Base-by-base conservation (phyloP, 2,797 vertebrate genomes). In the Acrossocheilus fasciatus region DNA sequence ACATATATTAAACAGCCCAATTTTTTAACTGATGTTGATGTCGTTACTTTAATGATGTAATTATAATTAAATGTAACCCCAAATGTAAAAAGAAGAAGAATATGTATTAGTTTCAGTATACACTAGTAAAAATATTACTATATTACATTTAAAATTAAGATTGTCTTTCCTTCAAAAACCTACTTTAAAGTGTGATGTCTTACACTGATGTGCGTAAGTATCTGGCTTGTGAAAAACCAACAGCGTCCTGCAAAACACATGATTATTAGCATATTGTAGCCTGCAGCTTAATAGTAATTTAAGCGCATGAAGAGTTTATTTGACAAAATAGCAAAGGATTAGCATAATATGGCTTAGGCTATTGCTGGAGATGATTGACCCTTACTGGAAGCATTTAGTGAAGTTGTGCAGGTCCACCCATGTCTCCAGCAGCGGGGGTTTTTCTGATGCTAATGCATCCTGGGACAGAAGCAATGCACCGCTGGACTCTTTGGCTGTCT, bases 381-480 rank as follows among this genome's bases (percentile, higher is more conserved):
- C 96, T 96, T 93, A 99, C 97, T 98, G 97, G 92, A 99, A 99
- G 91, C 97, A 97, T 88, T 96, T 92, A 87, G 93, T 93, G 90
- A 99, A 98, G 91, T 98, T 96, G 75, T 97, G 94, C 90, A 96
- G 93, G 86, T 96, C 95, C 85, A 99, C 90, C 98, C 98, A 99
- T 39, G 94, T 95, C 93, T 96, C 94, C 89, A 91, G 95, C 72
- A 95, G 92, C 82, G 91, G 17, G 0, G 89, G 68, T 84, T 88
- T 94, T 1, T 93, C 87, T 77, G 89, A 83, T 0, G 45, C 0
- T 0, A 87, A 12, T 47, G 91, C 91, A 15, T 95, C 92, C 47
- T 92, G 91, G 1, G 91, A 91, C 88, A 92, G 93, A 70, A 91
- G 85, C 34, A 30, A 87, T 8, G 78, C 62, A 17, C 77, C 77